Base-by-base conservation (phyloP, 1,140 invertebrate genomes). In the Patella vulgata region DNA sequence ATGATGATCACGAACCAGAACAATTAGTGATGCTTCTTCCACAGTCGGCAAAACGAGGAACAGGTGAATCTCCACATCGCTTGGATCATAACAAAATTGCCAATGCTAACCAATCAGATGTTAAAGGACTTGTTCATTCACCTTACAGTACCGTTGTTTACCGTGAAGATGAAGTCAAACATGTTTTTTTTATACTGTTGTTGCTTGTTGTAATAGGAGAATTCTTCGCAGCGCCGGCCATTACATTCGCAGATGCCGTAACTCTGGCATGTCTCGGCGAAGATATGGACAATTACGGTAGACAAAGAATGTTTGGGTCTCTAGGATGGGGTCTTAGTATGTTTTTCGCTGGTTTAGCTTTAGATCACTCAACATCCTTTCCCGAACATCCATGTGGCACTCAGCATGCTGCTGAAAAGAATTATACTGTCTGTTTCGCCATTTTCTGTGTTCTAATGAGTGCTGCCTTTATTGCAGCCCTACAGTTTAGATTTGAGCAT, bases 401-500 rank as follows among this genome's bases (percentile, higher is more conserved):
- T 19, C 68, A 77, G 50, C 91, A 90, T 3, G 54, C 64, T 14
- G 68, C 71, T 5, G 88, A 90, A 58, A 95, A 97, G 77, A 99
- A 99, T 82, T 99, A 99, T 82, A 97, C 95, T 3, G 95, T 98
- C 47, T 99, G 97, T 83, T 99, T 99, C 84, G 94, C 95, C 0
- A 96, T 96, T 17, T 99, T 98, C 85, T 95, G 95, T 25, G 93
- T 98, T 11, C 87, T 99, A 1, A 99, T 99, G 96, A 92, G 93
- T 1, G 94, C 93, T 55, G 95, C 97, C 1, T 87, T 98, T 17
- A 91, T 97, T 30, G 92, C 93, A 11, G 95, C 97, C 0, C 95
- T 95, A 0, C 94, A 95, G 69, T 66, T 68, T 48, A 54, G 60
- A 43, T 68, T 68, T 39, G 78, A 82, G 43, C 84, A 84, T 52